Evolutionary conservation across 2,888 invertebrate genomes (phyloP), one percentile per base, ranked within the genome.

Genomic region (Tillus elongatus): DNA sequence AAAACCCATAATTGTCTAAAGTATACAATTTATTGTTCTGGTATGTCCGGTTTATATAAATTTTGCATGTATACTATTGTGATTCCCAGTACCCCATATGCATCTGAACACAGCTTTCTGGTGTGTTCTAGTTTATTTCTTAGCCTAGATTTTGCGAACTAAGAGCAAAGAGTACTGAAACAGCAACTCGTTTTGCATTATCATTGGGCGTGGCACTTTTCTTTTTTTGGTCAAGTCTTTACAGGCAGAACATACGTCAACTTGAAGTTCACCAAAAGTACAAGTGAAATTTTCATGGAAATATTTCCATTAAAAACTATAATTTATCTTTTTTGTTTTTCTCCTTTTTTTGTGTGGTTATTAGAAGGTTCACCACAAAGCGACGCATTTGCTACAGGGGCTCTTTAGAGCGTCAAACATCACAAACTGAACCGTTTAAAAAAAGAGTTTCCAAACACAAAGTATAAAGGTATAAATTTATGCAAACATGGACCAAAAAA

Each of bases 211-310:
- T 19, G 6, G 24, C n/a, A n/a, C 24, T 19, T 19, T 19, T 19
- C 6, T 8, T 19, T 19, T 19, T 19, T n/a, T 19, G 24, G 24
- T n/a, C 24, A 19, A 47, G 33, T 37, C 41, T 36, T 50, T 48
- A 30, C 47, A 49, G 26, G 40, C 39, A 15, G 31, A 37, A 36
- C 45, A 50, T 15, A 41, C 45, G 35, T 48, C 50, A 4, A 50
- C 47, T 42, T 50, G 46, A 14, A 44, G 48, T 32, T 44, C 38
- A 37, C 49, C 48, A 43, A 53, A 53, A 12, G 24, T 8, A 19
- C n/a, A 19, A 19, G 32, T 28, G 33, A 51, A 51, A 16, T 46
- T 49, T 41, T 47, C 40, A 40, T 48, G 41, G 35, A 50, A 43
- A 39, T 49, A 46, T 37, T 40, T 39, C 15, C 36, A 36, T 33